Evolutionary conservation across 2,113 vertebrate species (phyloP), one percentile per base, ranked within the genome.

Genomic region (Brevimyrus niger): DNA sequence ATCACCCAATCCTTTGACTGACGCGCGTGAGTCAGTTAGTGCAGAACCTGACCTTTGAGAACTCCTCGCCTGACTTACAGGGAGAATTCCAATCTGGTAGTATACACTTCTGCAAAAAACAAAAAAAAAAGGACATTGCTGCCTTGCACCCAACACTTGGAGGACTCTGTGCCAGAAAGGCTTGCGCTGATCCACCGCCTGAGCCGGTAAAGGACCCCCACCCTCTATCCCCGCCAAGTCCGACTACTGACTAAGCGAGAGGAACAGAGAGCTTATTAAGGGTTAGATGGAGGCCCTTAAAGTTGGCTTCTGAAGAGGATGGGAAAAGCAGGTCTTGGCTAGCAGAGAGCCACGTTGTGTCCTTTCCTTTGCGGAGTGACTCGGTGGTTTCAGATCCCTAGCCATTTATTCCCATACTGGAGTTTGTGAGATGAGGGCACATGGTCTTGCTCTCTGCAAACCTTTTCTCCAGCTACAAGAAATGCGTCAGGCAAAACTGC

Each of bases 231-330:
- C 82, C n/a, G 82, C 82, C 44, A 47, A 84, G 82, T 42, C 44
- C 21, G 50, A 35, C 85, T 87, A 31, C 85, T 53, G 85, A 87
- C 85, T 87, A 51, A 53, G n/a, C 3, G 85, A 35, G 85, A 19
- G 31, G 27, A 87, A 87, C 48, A 53, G 85, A 35, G 50, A 86
- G n/a, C 48, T 55, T 87, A 53, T 87, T 87, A 87, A 87, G 47
- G 47, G 47, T 21, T 13, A 86, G 83, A 86, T 86, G 44, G 27
- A 85, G 23, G 48, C n/a, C 13, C 47, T 87, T 87, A 27, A 55
- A 50, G 85, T 7, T 17, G 4, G 48, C 6, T 31, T 87, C 27
- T 87, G 85, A 53, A 55, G 85, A 53, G 46, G 31, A 87, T 19
- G 21, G 47, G 48, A 17, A 51, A 87, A 38, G 44, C 46, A 84